Evolutionary conservation across 2,888 invertebrate genomes (phyloP).

Genomic region (Amphipoea lucens): DNA sequence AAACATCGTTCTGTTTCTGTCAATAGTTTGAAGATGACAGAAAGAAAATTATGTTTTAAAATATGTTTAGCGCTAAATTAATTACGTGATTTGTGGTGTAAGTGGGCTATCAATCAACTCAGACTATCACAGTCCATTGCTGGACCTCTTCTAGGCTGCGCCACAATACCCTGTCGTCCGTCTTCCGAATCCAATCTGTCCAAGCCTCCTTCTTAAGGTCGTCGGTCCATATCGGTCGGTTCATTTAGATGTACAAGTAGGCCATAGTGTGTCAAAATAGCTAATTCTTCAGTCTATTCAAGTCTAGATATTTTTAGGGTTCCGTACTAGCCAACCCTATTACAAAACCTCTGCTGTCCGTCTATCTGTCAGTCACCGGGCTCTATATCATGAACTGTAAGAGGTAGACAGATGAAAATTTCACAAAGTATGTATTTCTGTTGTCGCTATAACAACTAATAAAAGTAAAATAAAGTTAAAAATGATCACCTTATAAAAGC

Average conservation of each 20-base stretch:
- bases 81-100: not conserved
- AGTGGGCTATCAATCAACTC: too few species aligned
- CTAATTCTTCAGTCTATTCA: not conserved
- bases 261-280: too few species aligned
- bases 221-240: too few species aligned
- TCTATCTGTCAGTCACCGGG: not conserved
- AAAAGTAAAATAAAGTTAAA: not conserved
- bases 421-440: not conserved
- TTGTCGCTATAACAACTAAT: not conserved
- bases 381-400: not conserved
- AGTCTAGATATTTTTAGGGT: not conserved
- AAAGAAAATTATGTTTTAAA: not conserved
- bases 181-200: too few species aligned
- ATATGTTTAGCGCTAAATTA: not conserved
- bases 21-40: not conserved
- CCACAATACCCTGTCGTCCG: too few species aligned
- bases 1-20: not conserved
- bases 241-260: not conserved
- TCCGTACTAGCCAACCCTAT: not conserved
- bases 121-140: too few species aligned
- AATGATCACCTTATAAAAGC: too few species aligned
- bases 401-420: not conserved
- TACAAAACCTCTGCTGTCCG: not conserved
- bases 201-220: too few species aligned
- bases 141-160: too few species aligned